A percentile compares a stretch with the other conserved stretches of the same genome.
Conservation (phyloP, 2,113 vertebrate species). For the Ctenomys sociabilis region DNA sequence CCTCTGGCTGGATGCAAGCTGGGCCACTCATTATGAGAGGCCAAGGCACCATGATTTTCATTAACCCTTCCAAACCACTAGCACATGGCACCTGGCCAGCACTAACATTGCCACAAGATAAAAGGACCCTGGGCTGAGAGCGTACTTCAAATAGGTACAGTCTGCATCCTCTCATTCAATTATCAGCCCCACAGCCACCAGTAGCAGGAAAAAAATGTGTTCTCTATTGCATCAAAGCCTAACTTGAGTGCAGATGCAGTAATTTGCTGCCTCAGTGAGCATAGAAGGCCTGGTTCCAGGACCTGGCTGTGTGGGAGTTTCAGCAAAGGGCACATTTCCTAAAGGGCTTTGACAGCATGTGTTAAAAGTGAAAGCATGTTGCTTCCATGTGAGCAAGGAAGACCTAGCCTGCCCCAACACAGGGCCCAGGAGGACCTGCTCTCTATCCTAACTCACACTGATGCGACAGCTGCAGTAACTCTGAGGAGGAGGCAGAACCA, state of each 20-base stretch:
- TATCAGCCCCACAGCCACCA: constrained; percentile 51
- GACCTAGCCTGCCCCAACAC: neutral
- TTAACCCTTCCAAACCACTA: neutral
- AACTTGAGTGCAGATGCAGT: neutral
- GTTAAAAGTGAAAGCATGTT: neutral
- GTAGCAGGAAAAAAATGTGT: neutral
- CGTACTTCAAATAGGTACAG: constrained; percentile 82
- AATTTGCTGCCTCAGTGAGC: neutral
- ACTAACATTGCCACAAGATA: neutral
- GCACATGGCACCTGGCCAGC: neutral
- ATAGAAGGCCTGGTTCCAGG: neutral
- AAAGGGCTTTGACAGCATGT: too few relatives aligned
- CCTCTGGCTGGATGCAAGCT: neutral
- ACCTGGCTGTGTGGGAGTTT: neutral
- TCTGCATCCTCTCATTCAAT: constrained; percentile 43
- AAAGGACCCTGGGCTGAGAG: constrained; percentile 66
- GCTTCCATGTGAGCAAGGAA: neutral
- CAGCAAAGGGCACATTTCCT: neutral
- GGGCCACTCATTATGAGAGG: neutral
- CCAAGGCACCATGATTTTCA: neutral
- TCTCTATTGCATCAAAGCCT: neutral
- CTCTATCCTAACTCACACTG: neutral
- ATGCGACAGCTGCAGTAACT: neutral
- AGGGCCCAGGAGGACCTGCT: neutral
- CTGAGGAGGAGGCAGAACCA: neutral